A percentile compares a stretch with the other conserved stretches of the same genome.
These are phyloP conservation scores for Chaetops frenatus DNA, from an alignment of 2,113 vertebrate genomes.

Conservation along the genomic window DNA sequence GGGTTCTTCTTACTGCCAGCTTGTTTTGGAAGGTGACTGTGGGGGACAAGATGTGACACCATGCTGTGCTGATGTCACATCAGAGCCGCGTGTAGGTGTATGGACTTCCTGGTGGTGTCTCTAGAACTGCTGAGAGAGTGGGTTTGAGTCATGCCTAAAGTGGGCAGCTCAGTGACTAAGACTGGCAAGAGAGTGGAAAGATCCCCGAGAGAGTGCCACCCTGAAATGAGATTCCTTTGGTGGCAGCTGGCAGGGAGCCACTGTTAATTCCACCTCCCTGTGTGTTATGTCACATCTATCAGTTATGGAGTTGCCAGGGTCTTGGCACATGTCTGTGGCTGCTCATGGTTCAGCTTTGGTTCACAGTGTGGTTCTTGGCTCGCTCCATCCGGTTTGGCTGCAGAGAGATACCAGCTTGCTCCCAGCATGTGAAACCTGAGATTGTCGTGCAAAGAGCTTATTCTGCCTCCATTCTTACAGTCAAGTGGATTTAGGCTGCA, in stretches of 20 bases:
- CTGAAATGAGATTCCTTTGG: not conserved
- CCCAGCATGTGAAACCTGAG: not conserved
- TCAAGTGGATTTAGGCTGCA: not conserved
- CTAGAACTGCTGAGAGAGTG: not conserved
- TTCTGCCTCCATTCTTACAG: not conserved
- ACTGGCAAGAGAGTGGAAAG: not conserved
- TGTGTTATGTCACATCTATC: not conserved
- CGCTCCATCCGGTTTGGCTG: not conserved
- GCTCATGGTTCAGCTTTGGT: not conserved
- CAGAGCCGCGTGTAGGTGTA: not conserved
- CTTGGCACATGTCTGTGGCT: not conserved
- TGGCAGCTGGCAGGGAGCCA: not conserved
- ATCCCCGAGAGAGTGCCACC: rapidly evolving
- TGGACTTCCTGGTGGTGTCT: not conserved
- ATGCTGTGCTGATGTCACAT: not conserved
- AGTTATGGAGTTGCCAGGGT: not conserved
- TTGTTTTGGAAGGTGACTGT: not conserved
- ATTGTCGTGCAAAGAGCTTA: not conserved
- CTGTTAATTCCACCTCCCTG: not conserved
- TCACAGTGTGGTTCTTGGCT: conserved; percentile 3
- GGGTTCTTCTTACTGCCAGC: not conserved
- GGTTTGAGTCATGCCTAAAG: not conserved
- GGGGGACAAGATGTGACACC: not conserved
- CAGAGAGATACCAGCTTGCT: not conserved
- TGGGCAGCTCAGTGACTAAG: not conserved